Evolutionary conservation across 2,888 invertebrate genomes (phyloP).

Genomic region (Sycophila texana): DNA sequence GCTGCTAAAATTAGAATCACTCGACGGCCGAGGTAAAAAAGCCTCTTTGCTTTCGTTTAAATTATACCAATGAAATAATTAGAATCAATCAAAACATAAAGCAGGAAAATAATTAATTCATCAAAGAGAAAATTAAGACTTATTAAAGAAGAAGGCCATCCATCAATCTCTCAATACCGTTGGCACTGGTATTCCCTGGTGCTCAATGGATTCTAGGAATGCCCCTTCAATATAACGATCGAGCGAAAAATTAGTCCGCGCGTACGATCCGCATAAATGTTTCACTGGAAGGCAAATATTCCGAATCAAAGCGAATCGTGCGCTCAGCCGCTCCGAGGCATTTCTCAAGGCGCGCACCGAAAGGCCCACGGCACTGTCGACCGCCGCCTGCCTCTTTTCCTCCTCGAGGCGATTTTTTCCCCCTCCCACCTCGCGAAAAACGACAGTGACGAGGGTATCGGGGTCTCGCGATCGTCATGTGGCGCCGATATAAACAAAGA

Average conservation of each 20-base stretch:
- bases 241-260: slow-evolving; percentile 28
- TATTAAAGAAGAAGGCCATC: slow-evolving; percentile 30
- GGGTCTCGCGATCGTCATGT: slow-evolving; percentile 48
- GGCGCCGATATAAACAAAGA: slow-evolving; percentile 48
- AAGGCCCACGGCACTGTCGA: not conserved
- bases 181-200: not conserved
- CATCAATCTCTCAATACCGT: slow-evolving; percentile 28
- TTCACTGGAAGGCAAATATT: slow-evolving; percentile 40
- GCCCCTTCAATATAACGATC: not conserved
- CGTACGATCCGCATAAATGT: not conserved
- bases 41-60: not conserved
- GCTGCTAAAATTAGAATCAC: not conserved
- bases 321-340: not conserved
- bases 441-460: slow-evolving; percentile 32
- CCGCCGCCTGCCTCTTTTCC: not conserved
- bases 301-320: slow-evolving; percentile 4
- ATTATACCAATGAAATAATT: not conserved
- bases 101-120: slow-evolving; percentile 8
- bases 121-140: slow-evolving; percentile 19
- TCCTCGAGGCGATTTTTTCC: not conserved
- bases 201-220: slow-evolving; percentile 33
- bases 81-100: slow-evolving; percentile 27
- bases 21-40: not conserved
- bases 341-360: not conserved
- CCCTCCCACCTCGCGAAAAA: not conserved